Conservation (phyloP, 2,888 invertebrate species). For the Thelaira solivaga region DNA sequence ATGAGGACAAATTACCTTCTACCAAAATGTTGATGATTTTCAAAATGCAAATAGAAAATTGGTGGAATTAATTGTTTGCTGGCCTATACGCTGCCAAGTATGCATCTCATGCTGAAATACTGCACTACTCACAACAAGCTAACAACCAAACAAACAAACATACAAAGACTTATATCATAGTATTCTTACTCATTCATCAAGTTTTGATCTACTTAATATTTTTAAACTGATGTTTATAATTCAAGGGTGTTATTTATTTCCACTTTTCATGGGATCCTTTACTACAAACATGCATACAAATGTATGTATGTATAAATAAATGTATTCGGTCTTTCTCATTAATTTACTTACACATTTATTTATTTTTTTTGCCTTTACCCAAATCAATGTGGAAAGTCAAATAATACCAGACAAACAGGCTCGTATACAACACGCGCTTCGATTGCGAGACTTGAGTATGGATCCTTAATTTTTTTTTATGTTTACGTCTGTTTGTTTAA, state of each 20-base stretch:
- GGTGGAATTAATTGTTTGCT: slow-evolving; percentile 1
- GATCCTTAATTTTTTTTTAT: slow-evolving; percentile 19
- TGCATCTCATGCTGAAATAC: background rate
- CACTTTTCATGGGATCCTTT: slow-evolving; percentile 24
- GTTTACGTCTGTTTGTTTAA: background rate
- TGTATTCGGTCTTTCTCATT: slow-evolving; percentile 1
- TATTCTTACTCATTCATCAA: slow-evolving; percentile 28
- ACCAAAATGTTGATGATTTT: too few relatives aligned
- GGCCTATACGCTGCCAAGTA: background rate
- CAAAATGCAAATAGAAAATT: too few relatives aligned
- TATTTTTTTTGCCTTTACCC: slow-evolving; percentile 53
- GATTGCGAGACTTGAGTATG: background rate
- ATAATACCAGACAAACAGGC: slow-evolving; percentile 45
- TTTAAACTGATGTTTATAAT: slow-evolving; percentile 59
- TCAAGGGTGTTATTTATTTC: slow-evolving; percentile 59
- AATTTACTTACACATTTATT: slow-evolving; percentile 39
- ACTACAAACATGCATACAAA: background rate
- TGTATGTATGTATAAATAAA: background rate
- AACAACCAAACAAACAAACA: slow-evolving; percentile 15
- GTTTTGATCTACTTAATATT: slow-evolving; percentile 51
- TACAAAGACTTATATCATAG: slow-evolving; percentile 19
- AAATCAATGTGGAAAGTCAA: slow-evolving; percentile 64
- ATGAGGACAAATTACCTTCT: too few relatives aligned
- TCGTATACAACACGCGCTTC: slow-evolving; percentile 17
- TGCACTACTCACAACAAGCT: background rate